These are phyloP conservation scores for Chironomus tepperi DNA, from an alignment of 1,140 invertebrate genomes.

Conservation along the genomic window DNA sequence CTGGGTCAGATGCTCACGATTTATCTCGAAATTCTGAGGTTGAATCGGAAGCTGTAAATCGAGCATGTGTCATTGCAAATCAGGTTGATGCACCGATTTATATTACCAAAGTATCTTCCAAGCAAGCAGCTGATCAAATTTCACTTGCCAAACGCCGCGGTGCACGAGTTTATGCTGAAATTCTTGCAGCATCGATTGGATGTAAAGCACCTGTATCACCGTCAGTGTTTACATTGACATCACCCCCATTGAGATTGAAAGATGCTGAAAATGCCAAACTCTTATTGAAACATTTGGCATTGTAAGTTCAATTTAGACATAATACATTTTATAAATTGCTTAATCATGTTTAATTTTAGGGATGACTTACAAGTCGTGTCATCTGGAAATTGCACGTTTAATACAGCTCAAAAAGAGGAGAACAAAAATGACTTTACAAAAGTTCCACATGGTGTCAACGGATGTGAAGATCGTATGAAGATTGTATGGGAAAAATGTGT, in stretches of 20 bases:
- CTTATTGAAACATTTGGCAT: background rate
- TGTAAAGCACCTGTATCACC: slow-evolving; percentile 29
- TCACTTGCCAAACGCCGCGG: slow-evolving; percentile 43
- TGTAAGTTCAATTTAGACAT: background rate
- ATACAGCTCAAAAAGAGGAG: slow-evolving; percentile 73
- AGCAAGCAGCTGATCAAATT: slow-evolving; percentile 56
- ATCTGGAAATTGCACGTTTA: slow-evolving; percentile 93
- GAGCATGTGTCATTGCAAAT: slow-evolving; percentile 72
- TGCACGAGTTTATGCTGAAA: slow-evolving; percentile 64
- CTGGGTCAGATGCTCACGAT: slow-evolving; percentile 88
- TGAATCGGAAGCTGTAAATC: slow-evolving; percentile 86
- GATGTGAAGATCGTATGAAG: slow-evolving; percentile 90
- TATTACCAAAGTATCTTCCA: slow-evolving; percentile 67
- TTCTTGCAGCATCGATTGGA: slow-evolving; percentile 62
- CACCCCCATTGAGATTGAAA: slow-evolving; percentile 10
- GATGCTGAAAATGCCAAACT: slow-evolving; percentile 16
- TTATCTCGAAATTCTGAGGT: slow-evolving; percentile 88
- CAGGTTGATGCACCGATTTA: slow-evolving; percentile 57
- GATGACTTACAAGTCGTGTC: slow-evolving; percentile 79
- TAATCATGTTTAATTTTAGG: slow-evolving; percentile 43
- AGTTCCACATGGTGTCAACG: slow-evolving; percentile 95
- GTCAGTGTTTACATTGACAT: background rate
- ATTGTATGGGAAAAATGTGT: slow-evolving; percentile 95
- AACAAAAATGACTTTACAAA: slow-evolving; percentile 85
- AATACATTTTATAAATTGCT: background rate